Evolutionary conservation across 2,888 invertebrate genomes (phyloP), one percentile per base, ranked within the genome.

Genomic region (Biston betularia): DNA sequence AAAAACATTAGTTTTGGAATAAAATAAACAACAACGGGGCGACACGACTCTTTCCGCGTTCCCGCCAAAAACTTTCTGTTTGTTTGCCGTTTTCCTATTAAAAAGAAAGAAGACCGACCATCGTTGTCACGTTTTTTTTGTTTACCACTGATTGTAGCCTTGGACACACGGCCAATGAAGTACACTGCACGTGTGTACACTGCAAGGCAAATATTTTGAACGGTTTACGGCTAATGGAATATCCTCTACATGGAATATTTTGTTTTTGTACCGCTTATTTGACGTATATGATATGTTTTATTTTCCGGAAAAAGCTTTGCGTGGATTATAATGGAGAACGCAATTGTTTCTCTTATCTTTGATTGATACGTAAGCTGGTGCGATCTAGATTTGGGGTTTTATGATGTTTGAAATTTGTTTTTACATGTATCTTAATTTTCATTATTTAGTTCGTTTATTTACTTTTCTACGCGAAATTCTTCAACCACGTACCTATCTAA

Each of bases 161-260:
- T 84, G 81, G 65, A 56, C 24, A 45, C 34, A 34, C 72, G 74
- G 72, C 76, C 75, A 66, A 69, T 77, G 74, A 69, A 74, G 76
- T 66, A 63, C 57, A 60, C 63, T 57, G 58, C 68, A 71, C 63
- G 44, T 73, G 70, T 68, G 72, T 69, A 78, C 79, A 75, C 35
- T 69, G 69, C 70, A 79, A 74, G 75, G 79, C 81, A 86, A 87
- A 87, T 87, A 85, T 87, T 87, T 83, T 86, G 78, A 73, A 73
- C 73, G 69, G 42, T 24, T 53, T 67, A 62, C 68, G 69, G 69
- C 70, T 79, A 79, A 80, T 84, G 79, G 81, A 79, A 81, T 79
- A 38, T 6, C 42, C 73, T 75, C 76, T 79, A 75, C 75, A 71
- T 61, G 70, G 74, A 78, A 79, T 63, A 69, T 65, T 71, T 78